Percentiles rank a stretch among this genome's conserved stretches.
These are phyloP conservation scores for Vicugna pacos DNA, from an alignment of 2,113 vertebrate genomes.

Conservation along the genomic window DNA sequence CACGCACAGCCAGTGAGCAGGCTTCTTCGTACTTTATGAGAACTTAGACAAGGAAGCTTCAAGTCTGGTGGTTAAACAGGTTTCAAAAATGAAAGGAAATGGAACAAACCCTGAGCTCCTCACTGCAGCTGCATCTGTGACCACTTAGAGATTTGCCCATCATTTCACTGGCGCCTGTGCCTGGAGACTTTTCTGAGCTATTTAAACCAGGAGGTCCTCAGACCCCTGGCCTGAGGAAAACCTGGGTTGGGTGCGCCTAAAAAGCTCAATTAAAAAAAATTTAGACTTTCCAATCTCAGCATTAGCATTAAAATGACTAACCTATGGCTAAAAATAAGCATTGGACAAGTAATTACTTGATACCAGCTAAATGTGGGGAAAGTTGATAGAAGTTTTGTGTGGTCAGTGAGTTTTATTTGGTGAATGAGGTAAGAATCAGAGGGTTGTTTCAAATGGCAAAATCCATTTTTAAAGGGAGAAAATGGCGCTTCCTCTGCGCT, in stretches of 20 bases:
- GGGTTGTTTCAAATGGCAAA: constrained; percentile 20
- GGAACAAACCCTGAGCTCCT: neutral
- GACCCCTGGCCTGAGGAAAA: neutral
- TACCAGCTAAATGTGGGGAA: neutral
- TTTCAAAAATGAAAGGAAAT: neutral
- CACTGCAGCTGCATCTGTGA: neutral
- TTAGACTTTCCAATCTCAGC: neutral
- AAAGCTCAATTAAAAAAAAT: neutral
- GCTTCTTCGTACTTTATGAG: neutral
- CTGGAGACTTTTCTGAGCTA: neutral
- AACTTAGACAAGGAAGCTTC: constrained; percentile 21
- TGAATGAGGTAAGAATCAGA: neutral
- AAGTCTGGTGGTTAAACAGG: neutral
- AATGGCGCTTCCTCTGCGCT: neutral
- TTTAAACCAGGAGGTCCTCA: neutral
- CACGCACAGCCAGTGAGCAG: neutral
- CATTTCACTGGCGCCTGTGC: neutral
- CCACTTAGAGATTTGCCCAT: neutral
- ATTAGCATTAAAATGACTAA: neutral
- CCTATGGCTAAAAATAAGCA: neutral
- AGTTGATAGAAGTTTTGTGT: neutral
- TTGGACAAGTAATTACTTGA: neutral
- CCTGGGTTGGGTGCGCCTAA: neutral
- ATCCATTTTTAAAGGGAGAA: neutral
- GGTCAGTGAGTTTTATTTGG: neutral